A percentile compares a stretch with the other conserved stretches of the same genome.
These are phyloP conservation scores for Brachyhypopomus gauderio DNA, from an alignment of 2,113 vertebrate genomes.

Conservation along the genomic window DNA sequence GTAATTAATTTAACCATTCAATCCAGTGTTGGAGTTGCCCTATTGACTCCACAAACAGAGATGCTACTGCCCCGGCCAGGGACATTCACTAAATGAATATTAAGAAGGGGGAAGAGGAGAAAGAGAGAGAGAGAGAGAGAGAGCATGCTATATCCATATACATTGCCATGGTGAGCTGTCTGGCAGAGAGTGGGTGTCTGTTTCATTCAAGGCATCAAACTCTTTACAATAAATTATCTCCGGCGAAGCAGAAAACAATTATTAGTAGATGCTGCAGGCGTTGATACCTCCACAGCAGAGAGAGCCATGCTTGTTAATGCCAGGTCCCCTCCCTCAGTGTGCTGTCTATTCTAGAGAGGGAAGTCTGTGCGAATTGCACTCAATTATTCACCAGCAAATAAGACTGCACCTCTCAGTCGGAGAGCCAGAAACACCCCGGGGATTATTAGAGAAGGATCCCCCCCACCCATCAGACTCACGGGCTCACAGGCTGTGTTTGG, in stretches of 20 bases:
- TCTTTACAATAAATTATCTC: slow-evolving; percentile 70
- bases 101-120: background rate
- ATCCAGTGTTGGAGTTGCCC: slow-evolving; percentile 47
- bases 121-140: background rate
- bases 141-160: slow-evolving; percentile 36
- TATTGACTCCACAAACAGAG: slow-evolving; percentile 28
- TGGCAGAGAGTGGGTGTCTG: slow-evolving; percentile 52
- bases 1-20: slow-evolving; percentile 64
- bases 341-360: background rate
- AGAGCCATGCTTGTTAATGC: too few species aligned
- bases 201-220: slow-evolving; percentile 53
- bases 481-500: background rate
- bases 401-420: background rate
- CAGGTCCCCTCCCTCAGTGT: background rate
- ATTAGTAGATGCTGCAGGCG: slow-evolving; percentile 58
- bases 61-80: slow-evolving; percentile 17
- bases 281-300: slow-evolving; percentile 52
- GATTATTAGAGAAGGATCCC: background rate
- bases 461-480: too few species aligned
- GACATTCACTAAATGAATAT: slow-evolving; percentile 46
- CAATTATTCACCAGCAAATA: slow-evolving; percentile 28
- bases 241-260: slow-evolving; percentile 64
- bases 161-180: slow-evolving; percentile 39
- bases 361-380: slow-evolving; percentile 1
- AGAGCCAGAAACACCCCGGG: background rate